These are phyloP conservation scores for Lepidochrysops patricia DNA, from an alignment of 2,888 invertebrate genomes.

Conservation along the genomic window DNA sequence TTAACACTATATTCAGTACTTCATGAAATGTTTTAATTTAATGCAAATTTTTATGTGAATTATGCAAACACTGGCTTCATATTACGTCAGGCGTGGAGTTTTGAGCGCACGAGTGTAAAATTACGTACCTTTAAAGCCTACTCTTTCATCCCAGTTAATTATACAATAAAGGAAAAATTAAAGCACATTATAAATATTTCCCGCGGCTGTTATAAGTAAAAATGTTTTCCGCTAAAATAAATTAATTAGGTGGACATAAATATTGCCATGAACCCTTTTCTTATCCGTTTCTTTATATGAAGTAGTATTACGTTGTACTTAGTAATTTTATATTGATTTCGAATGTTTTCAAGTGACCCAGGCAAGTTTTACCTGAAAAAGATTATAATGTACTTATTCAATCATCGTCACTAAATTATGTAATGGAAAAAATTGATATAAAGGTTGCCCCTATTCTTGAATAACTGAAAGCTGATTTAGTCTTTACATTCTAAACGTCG, in stretches of 20 bases:
- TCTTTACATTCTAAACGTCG: neutral
- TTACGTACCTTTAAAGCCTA: slow-evolving; percentile 23
- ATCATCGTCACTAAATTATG: too few relatives aligned
- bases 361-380: too few relatives aligned
- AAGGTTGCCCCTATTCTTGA: neutral
- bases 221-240: neutral
- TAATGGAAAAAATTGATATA: too few relatives aligned
- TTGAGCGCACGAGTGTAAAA: slow-evolving; percentile 28
- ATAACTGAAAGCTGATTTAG: neutral
- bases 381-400: too few relatives aligned
- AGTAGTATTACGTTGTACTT: too few relatives aligned
- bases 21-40: neutral
- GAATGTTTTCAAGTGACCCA: too few relatives aligned
- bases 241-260: neutral
- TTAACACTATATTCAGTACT: too few relatives aligned
- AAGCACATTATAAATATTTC: neutral
- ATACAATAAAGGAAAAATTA: neutral
- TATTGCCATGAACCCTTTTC: neutral
- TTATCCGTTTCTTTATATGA: neutral
- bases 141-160: neutral
- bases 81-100: slow-evolving; percentile 23
- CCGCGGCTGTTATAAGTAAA: neutral
- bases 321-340: too few relatives aligned
- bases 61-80: slow-evolving; percentile 22
- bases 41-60: slow-evolving; percentile 5